phyloP scores from a whole-genome alignment of 2,113 vertebrate species.

The Podilymbus podiceps region DNA sequence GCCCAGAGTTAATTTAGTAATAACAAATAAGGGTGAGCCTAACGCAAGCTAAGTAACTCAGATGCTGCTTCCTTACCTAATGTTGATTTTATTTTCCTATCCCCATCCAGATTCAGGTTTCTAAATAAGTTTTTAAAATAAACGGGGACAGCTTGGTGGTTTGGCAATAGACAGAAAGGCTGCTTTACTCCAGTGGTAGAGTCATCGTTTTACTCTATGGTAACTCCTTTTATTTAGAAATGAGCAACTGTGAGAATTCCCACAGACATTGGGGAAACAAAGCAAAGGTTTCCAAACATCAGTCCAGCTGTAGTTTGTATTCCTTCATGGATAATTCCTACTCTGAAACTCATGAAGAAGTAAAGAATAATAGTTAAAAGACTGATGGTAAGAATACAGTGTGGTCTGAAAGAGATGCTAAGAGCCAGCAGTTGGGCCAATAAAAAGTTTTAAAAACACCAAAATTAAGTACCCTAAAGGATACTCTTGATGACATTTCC shows the following conservation, averaged over 20 bases:
- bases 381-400: background rate
- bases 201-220: background rate
- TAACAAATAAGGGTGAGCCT: constrained; percentile 36
- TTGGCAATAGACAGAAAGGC: background rate
- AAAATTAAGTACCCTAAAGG: background rate
- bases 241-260: background rate
- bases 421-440: background rate
- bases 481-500: background rate
- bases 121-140: constrained; percentile 46
- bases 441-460: background rate
- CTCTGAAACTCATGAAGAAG: background rate
- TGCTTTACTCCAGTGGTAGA: background rate
- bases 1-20: constrained; percentile 10
- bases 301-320: background rate
- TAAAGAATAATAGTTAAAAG: background rate
- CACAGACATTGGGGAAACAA: background rate
- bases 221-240: background rate
- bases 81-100: constrained; percentile 26
- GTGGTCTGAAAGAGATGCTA: background rate
- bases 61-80: background rate
- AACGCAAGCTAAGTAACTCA: background rate
- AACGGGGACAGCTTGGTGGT: background rate
- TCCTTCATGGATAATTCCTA: background rate
- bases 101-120: constrained; percentile 2
- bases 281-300: background rate